Base-by-base conservation (phyloP, 2,888 invertebrate genomes). In the Melipona bicolor region DNA sequence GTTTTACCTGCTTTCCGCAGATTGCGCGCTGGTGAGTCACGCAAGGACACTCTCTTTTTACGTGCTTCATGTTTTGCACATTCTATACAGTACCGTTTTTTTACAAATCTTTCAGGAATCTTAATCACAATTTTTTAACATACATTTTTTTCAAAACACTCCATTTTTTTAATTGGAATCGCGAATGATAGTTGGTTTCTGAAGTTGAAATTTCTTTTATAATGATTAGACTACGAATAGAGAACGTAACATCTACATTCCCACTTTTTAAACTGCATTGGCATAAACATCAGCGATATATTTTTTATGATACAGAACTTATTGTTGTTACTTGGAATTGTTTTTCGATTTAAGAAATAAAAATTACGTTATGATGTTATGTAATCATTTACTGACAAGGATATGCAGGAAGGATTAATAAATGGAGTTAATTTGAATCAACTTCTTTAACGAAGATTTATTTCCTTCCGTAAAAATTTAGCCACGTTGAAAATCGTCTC, bases 1-100 rank as follows among this genome's bases (percentile, higher is more conserved):
- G 91, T 94, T 97, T 6, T 97, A 97, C 91, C 95, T 95, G 36
- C 96, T 97, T 0, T 97, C 97, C 27, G 96, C 96, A 77, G 97
- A 97, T 90, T 97, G 97, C 91, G 95, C 96, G 91, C 95, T 96
- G 94, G 97, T 97, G 94, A 95, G 96, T 95, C 71, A 36, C 74
- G 79, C 73, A 19, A 54, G 49, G n/a, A 62, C 21, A 62, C 9
- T 1, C 19, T 21, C 50, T 65, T 75, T 76, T 76, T 69, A 61
- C 19, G 9, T 32, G 19, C 32, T 56, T 49, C 52, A 50, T 43
- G 50, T 27, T 56, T 75, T 69, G 59, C 32, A 36, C 61, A 50
- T 19, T 36, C 6, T 49, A 4, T 21, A 13, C 43, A 4, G 3
- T 24, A 27, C 43, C 21, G 24, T 62, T 50, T 61, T 3, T 4